Evolutionary conservation across 2,113 vertebrate species (phyloP), one percentile per base, ranked within the genome.

Genomic region (Silurus meridionalis): DNA sequence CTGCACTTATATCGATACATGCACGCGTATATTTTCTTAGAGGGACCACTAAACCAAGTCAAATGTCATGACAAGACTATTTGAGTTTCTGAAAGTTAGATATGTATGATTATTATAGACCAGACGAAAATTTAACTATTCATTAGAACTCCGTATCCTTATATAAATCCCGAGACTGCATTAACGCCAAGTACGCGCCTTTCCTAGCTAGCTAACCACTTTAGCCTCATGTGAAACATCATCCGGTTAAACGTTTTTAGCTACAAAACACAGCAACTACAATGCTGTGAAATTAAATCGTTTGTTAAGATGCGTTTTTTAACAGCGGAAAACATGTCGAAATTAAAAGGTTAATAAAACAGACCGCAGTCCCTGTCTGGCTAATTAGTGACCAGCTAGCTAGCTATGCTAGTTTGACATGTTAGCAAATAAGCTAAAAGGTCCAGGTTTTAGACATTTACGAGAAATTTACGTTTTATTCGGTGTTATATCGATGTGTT

Each of bases 361-460:
- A 80, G 4, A 80, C 28, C 77, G 21, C 7, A 53, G 14, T 64
- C 15, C 17, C 21, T 28, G 6, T 4, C 52, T 63, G 53, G 17
- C 71, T 67, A 57, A n/a, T 25, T 2, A 19, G 81, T 80, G 80
- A 53, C 19, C 74, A 66, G 72, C 25, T 55, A 67, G 74, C 80
- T 66, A 37, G 37, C 80, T 74, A 23, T 55, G 75, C 37, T 61
- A 69, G 63, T 48, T 25, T 72, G 64, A 79, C 87, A 61, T 69
- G 74, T 88, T 88, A 89, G 88, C 88, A 86, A 82, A 77, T 15
- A 78, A 23, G 88, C 82, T 89, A 84, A 72, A 77, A 84, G 46
- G 48, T 60, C 17, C n/a, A 57, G 13, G 28, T 46, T 89, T 84
- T 52, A 69, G 23, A 55, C 13, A 78, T 74, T 28, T 50, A 37